A percentile compares a stretch with the other conserved stretches of the same genome.
Evolutionary conservation across 2,113 vertebrate species (phyloP).

Genomic region (Alectura lathami): DNA sequence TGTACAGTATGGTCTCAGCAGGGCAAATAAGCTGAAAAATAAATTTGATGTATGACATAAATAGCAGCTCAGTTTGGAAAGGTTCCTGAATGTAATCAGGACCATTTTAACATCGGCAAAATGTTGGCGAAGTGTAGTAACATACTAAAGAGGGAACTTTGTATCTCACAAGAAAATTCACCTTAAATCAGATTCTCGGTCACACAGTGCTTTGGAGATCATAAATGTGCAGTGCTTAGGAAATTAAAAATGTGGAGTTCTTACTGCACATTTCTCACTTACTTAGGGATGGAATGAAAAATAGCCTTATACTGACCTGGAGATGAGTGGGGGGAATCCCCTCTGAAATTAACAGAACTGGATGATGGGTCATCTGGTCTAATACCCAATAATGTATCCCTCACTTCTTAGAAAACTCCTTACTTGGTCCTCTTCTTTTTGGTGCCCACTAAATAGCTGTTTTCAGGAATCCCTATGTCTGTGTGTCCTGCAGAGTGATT

Average conservation of each 20-base stretch:
- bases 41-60: constrained; percentile 19
- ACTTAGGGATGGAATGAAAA: not conserved
- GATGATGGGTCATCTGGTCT: not conserved
- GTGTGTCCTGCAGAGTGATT: not conserved
- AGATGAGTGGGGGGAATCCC: not conserved
- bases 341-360: not conserved
- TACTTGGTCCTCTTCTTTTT: not conserved
- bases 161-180: not conserved
- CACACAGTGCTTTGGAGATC: not conserved
- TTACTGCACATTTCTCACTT: not conserved
- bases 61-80: constrained; percentile 21
- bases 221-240: not conserved
- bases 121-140: not conserved
- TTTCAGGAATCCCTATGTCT: not conserved
- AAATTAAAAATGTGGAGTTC: not conserved
- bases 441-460: not conserved
- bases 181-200: not conserved
- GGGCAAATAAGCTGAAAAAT: not conserved
- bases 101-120: not conserved
- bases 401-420: not conserved
- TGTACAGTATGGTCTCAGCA: not conserved
- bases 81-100: not conserved
- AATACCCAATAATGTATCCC: not conserved
- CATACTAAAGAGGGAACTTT: not conserved
- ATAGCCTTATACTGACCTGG: not conserved